Base-by-base conservation (phyloP, 1,140 invertebrate genomes). In the Drosophila grimshawi region DNA sequence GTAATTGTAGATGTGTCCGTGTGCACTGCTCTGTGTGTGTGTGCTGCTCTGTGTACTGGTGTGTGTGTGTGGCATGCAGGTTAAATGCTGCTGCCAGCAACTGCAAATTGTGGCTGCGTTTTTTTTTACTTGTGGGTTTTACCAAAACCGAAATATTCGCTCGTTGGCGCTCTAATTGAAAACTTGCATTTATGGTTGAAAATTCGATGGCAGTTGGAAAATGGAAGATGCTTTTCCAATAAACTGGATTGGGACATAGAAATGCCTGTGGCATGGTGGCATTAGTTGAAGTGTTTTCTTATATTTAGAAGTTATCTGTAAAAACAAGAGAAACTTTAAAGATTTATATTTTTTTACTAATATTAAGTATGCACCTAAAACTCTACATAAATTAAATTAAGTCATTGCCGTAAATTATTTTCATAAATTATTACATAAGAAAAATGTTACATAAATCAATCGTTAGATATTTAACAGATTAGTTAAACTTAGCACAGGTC, bases 1-100 rank as follows among this genome's bases (percentile, higher is more conserved):
- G 85, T 89, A 89, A 89, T 89, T 89, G 85, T 88, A 73, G 80
- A 67, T 77, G 69, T 79, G 55, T 74, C 68, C 56, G 73, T 39
- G 45, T 3, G 35, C 32, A 2, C 6, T 19, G 45, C 53, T 41
- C 43, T 52, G 55, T 43, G 6, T 11, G 78, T 29, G 3, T n/a
- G 29, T 29, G 8, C 4, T 32, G 11, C 2, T 68, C 6, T 35
- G 30, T 32, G 45, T 66, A 39, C 63, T n/a, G 48, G 41, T 39
- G 60, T 45, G 49, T 19, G 43, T 43, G 63, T 39, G 41, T 64
- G 59, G 30, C 6, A 5, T 27, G 41, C 74, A 73, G 80, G 72
- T 74, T 78, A 77, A 83, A 59, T 83, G 75, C 70, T 76, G 75
- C 70, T 76, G 37, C 57, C 29, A 74, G 67, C 63, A 67, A 55